Evolutionary conservation across 2,113 vertebrate genomes (phyloP).

Genomic region (Stegastes partitus): DNA sequence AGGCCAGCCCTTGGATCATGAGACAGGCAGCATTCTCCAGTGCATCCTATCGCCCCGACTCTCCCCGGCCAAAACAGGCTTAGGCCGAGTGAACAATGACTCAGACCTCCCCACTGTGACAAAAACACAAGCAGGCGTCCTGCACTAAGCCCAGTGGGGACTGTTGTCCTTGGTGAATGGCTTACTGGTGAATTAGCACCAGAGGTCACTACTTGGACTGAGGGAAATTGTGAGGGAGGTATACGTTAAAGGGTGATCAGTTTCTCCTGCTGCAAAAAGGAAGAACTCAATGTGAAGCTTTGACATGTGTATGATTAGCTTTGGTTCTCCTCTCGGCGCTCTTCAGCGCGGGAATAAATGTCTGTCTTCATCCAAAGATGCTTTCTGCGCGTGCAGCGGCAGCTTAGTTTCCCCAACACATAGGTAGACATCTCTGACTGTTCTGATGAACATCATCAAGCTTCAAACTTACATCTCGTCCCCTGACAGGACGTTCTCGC

Average conservation of each 20-base stretch:
- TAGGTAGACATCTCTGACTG: conserved; percentile 48
- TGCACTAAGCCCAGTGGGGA: conserved; percentile 56
- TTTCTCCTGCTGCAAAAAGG: background rate
- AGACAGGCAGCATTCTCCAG: conserved; percentile 64
- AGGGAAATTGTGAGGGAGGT: conserved; percentile 14
- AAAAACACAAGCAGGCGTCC: conserved; percentile 64
- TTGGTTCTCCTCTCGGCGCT: conserved; percentile 8
- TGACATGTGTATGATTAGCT: conserved; percentile 9
- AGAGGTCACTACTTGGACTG: conserved; percentile 61
- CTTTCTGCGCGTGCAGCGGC: conserved; percentile 28
- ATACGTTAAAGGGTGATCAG: conserved; percentile 12
- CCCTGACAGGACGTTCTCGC: conserved; percentile 34
- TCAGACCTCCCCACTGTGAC: conserved; percentile 69
- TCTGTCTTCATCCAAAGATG: conserved; percentile 35
- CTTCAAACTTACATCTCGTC: conserved; percentile 28
- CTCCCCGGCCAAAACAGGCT: conserved; percentile 67
- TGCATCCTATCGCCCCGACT: conserved; percentile 64
- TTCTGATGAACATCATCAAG: conserved; percentile 52
- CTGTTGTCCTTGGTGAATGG: conserved; percentile 65
- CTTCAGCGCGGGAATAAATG: conserved; percentile 39
- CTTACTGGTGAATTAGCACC: conserved; percentile 65
- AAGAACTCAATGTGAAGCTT: background rate
- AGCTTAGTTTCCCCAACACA: conserved; percentile 38
- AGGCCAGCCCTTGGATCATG: conserved; percentile 75
- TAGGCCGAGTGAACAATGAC: conserved; percentile 75